Conservation (phyloP, 2,113 vertebrate genomes). For the Poeciliopsis prolifica region DNA sequence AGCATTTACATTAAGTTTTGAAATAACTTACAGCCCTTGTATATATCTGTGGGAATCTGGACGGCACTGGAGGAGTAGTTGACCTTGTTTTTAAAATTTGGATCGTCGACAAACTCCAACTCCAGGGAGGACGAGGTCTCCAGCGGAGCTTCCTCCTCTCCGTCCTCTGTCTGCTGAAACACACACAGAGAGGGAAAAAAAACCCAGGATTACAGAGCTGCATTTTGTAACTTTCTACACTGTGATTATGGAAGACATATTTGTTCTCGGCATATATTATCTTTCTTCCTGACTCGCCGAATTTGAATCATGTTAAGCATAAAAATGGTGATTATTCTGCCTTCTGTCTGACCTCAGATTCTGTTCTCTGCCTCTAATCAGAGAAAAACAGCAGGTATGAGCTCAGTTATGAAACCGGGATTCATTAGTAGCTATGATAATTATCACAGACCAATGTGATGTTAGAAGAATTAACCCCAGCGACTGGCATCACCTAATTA, state of each 20-base stretch:
- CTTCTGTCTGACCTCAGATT: conserved; percentile 26
- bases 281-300: conserved; percentile 1
- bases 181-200: conserved; percentile 39
- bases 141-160: conserved; percentile 84
- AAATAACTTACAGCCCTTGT: conserved; percentile 95
- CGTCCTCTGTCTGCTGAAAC: conserved; percentile 83
- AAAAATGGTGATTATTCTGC: conserved; percentile 38
- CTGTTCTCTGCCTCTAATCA: conserved; percentile 44
- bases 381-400: conserved; percentile 73
- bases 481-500: conserved; percentile 76
- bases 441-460: conserved; percentile 77
- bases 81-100: conserved; percentile 97
- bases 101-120: conserved; percentile 92
- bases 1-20: not conserved
- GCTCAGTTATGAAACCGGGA: conserved; percentile 74
- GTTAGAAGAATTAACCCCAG: conserved; percentile 77
- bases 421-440: conserved; percentile 80
- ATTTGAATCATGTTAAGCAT: conserved; percentile 17
- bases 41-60: conserved; percentile 99
- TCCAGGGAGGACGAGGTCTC: conserved; percentile 86
- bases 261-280: conserved; percentile 6
- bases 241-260: conserved; percentile 17
- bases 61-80: conserved; percentile 96
- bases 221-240: conserved; percentile 21
- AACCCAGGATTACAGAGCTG: not conserved